A percentile compares a stretch with the other conserved stretches of the same genome.
These are phyloP conservation scores for Arothron firmamentum DNA, from an alignment of 2,113 vertebrate species.

Conservation along the genomic window DNA sequence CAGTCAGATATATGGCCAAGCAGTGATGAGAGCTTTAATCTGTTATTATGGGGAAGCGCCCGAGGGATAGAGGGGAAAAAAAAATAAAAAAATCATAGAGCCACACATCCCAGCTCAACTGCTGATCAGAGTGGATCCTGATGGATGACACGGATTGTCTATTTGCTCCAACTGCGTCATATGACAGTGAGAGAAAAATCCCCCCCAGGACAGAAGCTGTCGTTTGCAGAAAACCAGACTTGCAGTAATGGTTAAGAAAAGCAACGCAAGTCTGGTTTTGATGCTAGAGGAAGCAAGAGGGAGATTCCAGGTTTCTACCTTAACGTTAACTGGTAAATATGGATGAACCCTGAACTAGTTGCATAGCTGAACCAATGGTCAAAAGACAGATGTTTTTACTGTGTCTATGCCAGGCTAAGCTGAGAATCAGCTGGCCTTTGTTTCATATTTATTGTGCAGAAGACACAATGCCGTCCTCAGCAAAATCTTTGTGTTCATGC, in stretches of 20 bases:
- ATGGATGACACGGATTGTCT: conserved; percentile 63
- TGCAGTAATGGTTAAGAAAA: conserved; percentile 27
- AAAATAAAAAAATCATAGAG: conserved; percentile 38
- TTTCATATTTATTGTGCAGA: no score
- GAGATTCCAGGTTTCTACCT: background rate
- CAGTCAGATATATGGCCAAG: conserved; percentile 59
- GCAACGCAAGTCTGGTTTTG: background rate
- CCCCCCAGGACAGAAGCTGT: conserved; percentile 34
- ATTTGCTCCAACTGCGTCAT: conserved; percentile 48
- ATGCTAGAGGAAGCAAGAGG: background rate
- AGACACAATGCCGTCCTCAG: no score
- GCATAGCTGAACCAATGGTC: no score
- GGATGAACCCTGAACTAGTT: no score
- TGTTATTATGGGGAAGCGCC: conserved; percentile 58
- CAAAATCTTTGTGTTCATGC: no score
- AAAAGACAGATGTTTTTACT: no score
- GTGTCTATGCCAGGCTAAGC: no score
- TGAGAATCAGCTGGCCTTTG: no score
- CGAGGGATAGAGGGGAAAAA: conserved; percentile 32
- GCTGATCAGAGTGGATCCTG: conserved; percentile 55
- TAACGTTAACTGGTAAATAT: background rate
- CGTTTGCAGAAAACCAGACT: conserved; percentile 32
- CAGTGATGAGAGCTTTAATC: conserved; percentile 66
- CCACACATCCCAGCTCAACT: conserved; percentile 54
- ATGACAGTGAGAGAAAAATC: conserved; percentile 56